A percentile compares a stretch with the other conserved stretches of the same genome.
Evolutionary conservation across 2,888 invertebrate genomes (phyloP).

Genomic region (Steinernema carpocapsae): DNA sequence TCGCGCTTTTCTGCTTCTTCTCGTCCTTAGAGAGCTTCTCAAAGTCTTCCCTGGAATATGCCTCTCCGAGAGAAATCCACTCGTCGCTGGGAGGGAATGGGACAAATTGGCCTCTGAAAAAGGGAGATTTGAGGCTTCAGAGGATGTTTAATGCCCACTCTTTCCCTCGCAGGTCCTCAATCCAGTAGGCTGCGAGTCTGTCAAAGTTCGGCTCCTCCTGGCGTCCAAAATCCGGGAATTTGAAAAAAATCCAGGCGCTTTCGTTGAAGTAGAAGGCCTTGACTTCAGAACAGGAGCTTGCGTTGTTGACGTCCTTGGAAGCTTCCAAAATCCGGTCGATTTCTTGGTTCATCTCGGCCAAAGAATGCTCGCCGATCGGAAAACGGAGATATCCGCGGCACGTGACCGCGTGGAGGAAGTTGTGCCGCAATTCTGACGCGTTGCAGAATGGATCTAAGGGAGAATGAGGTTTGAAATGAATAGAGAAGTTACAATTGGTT

Average conservation of each 20-base stretch:
- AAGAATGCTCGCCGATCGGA: not conserved
- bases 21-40: too few relatives aligned
- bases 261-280: conserved; percentile 9
- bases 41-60: too few relatives aligned
- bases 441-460: not conserved
- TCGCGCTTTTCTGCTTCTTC: too few relatives aligned
- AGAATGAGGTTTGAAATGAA: not conserved
- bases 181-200: too few relatives aligned
- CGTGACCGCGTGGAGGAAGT: conserved; percentile 8
- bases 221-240: not conserved
- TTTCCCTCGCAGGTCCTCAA: too few relatives aligned
- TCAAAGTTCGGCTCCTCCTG: too few relatives aligned
- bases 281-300: not conserved
- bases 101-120: too few relatives aligned
- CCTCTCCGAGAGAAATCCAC: too few relatives aligned
- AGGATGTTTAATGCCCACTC: too few relatives aligned
- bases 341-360: not conserved
- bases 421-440: not conserved
- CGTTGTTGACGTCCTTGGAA: not conserved
- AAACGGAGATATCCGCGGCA: not conserved
- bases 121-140: too few relatives aligned
- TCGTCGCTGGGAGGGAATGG: too few relatives aligned
- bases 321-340: not conserved
- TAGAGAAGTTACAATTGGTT: too few relatives aligned
- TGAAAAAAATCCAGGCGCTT: not conserved